Evolutionary conservation across 1,140 invertebrate genomes (phyloP).

Genomic region (Drosophila novamexicana): DNA sequence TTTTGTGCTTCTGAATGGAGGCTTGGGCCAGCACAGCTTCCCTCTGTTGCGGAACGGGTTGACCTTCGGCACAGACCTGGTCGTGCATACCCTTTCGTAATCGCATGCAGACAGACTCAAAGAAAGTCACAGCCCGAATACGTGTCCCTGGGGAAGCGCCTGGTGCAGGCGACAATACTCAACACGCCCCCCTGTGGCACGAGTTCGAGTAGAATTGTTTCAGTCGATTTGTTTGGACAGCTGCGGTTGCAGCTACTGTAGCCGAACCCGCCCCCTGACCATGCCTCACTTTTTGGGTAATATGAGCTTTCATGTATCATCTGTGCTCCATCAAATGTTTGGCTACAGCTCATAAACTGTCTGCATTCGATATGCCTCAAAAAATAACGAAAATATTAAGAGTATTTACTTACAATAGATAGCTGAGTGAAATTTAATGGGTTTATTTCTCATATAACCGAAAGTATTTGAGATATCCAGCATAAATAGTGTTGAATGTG

Average conservation of each 20-base stretch:
- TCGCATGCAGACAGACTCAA: conserved; percentile 25
- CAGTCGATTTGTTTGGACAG: conserved; percentile 64
- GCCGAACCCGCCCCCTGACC: neutral
- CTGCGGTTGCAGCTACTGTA: conserved; percentile 56
- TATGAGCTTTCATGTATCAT: conserved; percentile 50
- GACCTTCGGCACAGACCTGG: conserved; percentile 61
- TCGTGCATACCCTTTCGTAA: conserved; percentile 38
- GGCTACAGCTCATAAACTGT: conserved; percentile 41
- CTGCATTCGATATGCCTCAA: conserved; percentile 60
- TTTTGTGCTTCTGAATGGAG: conserved; percentile 15
- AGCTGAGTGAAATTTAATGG: conserved; percentile 39
- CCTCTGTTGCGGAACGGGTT: conserved; percentile 50
- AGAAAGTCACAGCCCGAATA: conserved; percentile 13
- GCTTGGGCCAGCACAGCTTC: conserved; percentile 35
- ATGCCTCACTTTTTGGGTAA: conserved; percentile 34
- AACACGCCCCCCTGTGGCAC: conserved; percentile 34
- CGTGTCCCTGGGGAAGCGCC: conserved; percentile 3
- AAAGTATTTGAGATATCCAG: conserved; percentile 50
- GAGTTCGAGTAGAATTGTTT: conserved; percentile 43
- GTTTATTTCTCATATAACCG: conserved; percentile 46
- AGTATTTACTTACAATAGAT: conserved; percentile 36
- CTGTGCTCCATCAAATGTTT: conserved; percentile 60
- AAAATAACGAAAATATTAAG: conserved; percentile 19
- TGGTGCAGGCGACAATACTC: conserved; percentile 29
- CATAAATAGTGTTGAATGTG: conserved; percentile 36